Evolutionary conservation across 2,113 vertebrate species (phyloP).

Genomic region (Phainopepla nitens): DNA sequence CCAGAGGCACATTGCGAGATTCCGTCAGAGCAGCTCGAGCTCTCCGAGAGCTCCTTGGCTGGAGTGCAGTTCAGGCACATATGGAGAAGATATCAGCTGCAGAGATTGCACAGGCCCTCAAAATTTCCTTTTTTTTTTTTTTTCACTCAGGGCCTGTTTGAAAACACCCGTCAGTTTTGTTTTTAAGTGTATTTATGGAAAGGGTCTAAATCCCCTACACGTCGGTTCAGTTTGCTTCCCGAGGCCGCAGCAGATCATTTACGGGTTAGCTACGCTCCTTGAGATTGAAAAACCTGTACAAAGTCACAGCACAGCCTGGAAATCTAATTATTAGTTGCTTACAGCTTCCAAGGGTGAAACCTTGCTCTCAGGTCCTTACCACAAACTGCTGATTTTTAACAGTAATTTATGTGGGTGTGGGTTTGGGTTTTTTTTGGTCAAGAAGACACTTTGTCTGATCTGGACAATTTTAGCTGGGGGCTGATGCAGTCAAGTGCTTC

Average conservation of each 20-base stretch:
- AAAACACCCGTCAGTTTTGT: conserved; percentile 3
- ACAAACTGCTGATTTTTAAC: conserved; percentile 50
- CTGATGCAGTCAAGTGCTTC: not conserved
- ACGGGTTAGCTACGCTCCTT: conserved; percentile 27
- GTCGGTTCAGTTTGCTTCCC: not conserved
- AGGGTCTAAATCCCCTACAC: not conserved
- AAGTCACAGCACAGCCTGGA: not conserved
- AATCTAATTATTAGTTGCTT: conserved; percentile 57
- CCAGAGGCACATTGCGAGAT: not conserved
- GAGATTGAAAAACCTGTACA: conserved; percentile 14
- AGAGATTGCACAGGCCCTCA: conserved; percentile 18
- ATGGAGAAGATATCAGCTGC: conserved; percentile 61
- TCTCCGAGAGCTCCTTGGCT: conserved; percentile 37
- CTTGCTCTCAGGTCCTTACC: conserved; percentile 49
- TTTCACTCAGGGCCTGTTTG: not conserved
- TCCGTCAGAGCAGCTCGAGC: conserved; percentile 23
- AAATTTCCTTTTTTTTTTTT: not conserved
- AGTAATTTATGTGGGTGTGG: conserved; percentile 36
- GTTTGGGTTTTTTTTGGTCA: not conserved
- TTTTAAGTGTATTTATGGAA: conserved; percentile 28
- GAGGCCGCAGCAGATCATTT: conserved; percentile 12
- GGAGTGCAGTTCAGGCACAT: not conserved
- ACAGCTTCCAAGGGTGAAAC: conserved; percentile 57
- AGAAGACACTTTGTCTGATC: not conserved
- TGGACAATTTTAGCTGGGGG: not conserved